Evolutionary conservation across 92 coral and sea anemone genomes (phyloP), one percentile per base, ranked within the genome.

Genomic region (Palythoa caribaeorum): DNA sequence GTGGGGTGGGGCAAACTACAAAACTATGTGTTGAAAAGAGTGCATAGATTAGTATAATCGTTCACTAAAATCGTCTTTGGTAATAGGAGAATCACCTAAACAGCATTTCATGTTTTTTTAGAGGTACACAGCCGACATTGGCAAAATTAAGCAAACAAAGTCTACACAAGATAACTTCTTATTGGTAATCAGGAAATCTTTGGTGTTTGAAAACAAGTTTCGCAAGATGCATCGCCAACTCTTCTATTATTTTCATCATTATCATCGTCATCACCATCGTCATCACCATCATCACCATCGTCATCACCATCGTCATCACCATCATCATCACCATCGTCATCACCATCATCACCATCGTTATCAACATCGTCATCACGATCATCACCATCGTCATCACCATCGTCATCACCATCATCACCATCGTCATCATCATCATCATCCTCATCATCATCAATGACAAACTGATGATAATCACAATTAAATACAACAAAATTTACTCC

Each of bases 401-500:
- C n/a, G n/a, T n/a, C n/a, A n/a, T n/a, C n/a, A n/a, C n/a, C n/a
- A n/a, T n/a, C n/a, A n/a, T n/a, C n/a, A n/a, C n/a, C n/a, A n/a
- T n/a, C n/a, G n/a, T n/a, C n/a, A 40, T 40, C 1, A 40, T 40
- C 47, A 40, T 40, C 47, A 40, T 1, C 47, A 40, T 40, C 47
- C 0, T 40, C 3, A 35, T 11, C 5, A 1, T 75, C 79, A 39
- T 73, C 37, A 75, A 36, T 48, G 19, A 48, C 16, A 48, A 53
- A 53, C 8, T 75, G 79, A 75, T 53, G 6, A 75, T 75, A 75
- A 47, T 50, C 79, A n/a, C 9, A 63, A 63, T 63, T 75, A 75
- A 75, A 75, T 75, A 75, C 37, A 48, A 19, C 62, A 50, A 75
- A 5, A 15, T 5, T 3, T 1, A 47, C 47, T 28, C 8, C 4